Evolutionary conservation across 2,888 invertebrate genomes (phyloP), one percentile per base, ranked within the genome.

Genomic region (Meteorus colon): DNA sequence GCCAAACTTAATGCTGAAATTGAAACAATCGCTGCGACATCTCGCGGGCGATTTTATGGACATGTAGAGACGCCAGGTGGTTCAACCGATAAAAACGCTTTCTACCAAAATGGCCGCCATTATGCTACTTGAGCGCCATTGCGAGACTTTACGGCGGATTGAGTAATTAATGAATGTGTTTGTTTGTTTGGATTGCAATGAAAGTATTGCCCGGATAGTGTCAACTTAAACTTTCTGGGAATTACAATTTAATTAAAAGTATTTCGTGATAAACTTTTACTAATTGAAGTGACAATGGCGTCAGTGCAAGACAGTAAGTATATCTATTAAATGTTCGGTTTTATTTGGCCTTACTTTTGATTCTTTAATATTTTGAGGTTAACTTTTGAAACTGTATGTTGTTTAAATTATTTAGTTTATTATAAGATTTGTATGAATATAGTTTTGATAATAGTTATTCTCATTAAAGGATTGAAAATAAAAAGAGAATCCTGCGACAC

Each of bases 401-500:
- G 6, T 8, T 4, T 3, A 29, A 27, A n/a, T 6, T 1, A 29
- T 4, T 62, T n/a, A 19, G n/a, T 55, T 10, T 19, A 19, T 19
- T 6, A 4, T 6, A n/a, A 19, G n/a, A 19, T 48, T 16, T 48
- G 2, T 19, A 55, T 55, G 16, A 45, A 48, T 63, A 34, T 31
- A 16, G 31, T 8, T 62, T 14, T 62, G n/a, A n/a, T 62, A 1
- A 62, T n/a, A 31, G 10, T 31, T 62, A 8, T 29, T 71, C 34
- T 48, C 37, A 48, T 76, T 76, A 4, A 59, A 89, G 89, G 86
- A 82, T 66, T 86, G 41, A 91, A 91, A 81, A 80, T 94, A n/a
- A 95, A 94, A 89, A 91, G 95, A 5, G 92, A 92, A 65, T 94
- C 95, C 0, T 88, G 95, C 37, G 97, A 97, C 84, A 93, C 94